Evolutionary conservation across 1,140 invertebrate genomes (phyloP).

Genomic region (Achroia grisella): DNA sequence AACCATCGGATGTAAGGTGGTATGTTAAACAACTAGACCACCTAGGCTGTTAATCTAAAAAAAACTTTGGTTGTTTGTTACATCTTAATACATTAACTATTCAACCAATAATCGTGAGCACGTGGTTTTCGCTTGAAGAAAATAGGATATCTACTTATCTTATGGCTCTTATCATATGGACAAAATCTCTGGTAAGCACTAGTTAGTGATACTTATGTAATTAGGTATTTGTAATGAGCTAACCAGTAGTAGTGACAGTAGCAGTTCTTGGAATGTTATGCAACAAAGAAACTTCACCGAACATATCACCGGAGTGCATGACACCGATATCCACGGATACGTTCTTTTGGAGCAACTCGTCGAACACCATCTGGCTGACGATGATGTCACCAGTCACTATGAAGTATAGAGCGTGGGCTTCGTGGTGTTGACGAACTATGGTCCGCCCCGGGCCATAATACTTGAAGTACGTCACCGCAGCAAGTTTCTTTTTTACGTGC

Average conservation of each 20-base stretch:
- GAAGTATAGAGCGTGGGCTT: constrained; percentile 75
- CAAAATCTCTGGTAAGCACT: no score
- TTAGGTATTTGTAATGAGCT: constrained; percentile 12
- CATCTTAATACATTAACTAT: no score
- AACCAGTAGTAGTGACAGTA: constrained; percentile 74
- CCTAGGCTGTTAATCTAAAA: no score
- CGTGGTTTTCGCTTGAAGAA: no score
- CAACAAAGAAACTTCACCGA: constrained; percentile 78
- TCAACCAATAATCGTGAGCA: no score
- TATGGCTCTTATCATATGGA: no score
- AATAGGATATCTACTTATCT: no score
- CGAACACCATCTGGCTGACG: constrained; percentile 65
- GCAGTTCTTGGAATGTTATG: constrained; percentile 75
- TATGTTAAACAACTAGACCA: no score
- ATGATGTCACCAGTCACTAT: constrained; percentile 74
- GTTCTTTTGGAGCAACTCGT: constrained; percentile 67
- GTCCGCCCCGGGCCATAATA: constrained; percentile 72
- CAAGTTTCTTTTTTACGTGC: constrained; percentile 71
- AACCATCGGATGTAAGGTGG: no score
- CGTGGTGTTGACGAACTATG: constrained; percentile 75
- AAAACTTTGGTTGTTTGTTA: no score
- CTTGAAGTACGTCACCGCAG: constrained; percentile 72
- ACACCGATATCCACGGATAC: constrained; percentile 57
- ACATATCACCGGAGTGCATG: constrained; percentile 74
- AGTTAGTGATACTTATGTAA: no score